These are phyloP conservation scores for Cotesia typhae DNA, from an alignment of 1,140 invertebrate genomes.

Conservation along the genomic window DNA sequence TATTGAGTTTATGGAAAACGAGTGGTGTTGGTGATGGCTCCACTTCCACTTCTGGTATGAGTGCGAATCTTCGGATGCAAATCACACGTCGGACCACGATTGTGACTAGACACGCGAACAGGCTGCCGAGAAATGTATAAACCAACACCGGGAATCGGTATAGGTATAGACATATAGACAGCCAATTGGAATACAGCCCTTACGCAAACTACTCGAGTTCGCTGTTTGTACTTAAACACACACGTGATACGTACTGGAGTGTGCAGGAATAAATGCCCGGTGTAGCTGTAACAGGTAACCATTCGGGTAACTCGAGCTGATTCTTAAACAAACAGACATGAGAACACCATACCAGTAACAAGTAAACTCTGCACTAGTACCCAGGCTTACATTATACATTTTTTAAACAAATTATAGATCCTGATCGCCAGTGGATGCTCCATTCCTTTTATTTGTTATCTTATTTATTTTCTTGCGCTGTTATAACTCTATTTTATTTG, in stretches of 20 bases:
- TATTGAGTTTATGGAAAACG: no score
- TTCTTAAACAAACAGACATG: slow-evolving; percentile 8
- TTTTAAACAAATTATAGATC: no score
- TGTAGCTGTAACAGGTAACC: neutral
- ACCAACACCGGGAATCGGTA: neutral
- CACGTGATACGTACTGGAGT: neutral
- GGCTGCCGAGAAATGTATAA: no score
- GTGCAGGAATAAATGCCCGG: neutral
- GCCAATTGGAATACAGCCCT: slow-evolving; percentile 8
- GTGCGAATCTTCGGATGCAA: slow-evolving; percentile 43
- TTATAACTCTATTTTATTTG: no score
- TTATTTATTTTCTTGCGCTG: no score
- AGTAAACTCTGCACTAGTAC: neutral
- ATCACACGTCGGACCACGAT: slow-evolving; percentile 42
- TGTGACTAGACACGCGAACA: slow-evolving; percentile 44
- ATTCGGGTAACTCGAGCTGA: neutral
- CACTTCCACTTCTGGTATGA: slow-evolving; percentile 19
- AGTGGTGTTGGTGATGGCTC: no score
- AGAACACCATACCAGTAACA: neutral
- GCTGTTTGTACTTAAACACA: slow-evolving; percentile 4
- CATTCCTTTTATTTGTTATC: no score
- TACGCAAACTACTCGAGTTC: slow-evolving; percentile 22
- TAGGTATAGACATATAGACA: no score
- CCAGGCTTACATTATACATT: no score
- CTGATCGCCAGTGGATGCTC: no score